phyloP scores from a whole-genome alignment of 2,113 vertebrate species.

The Siniperca chuatsi region DNA sequence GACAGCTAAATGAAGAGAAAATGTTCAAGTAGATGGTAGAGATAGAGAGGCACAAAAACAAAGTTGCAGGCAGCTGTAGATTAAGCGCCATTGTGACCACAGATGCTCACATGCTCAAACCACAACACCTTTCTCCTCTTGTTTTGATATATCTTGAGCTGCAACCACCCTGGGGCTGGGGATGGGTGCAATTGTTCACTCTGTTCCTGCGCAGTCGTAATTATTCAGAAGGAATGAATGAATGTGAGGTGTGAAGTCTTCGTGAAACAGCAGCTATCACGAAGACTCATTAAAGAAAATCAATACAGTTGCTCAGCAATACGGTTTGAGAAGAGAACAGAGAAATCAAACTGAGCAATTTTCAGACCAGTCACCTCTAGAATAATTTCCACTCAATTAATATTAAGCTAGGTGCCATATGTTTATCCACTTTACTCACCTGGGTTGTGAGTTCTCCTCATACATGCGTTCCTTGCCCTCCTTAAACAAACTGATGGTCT shows the following conservation, averaged over 20 bases:
- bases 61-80: slow-evolving; percentile 70
- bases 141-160: slow-evolving; percentile 53
- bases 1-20: slow-evolving; percentile 30
- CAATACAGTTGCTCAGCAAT: background rate
- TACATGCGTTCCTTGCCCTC: slow-evolving; percentile 99
- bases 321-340: background rate
- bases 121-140: slow-evolving; percentile 58
- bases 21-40: slow-evolving; percentile 45
- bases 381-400: background rate
- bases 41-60: slow-evolving; percentile 55
- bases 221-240: slow-evolving; percentile 42
- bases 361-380: background rate
- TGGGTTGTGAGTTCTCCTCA: slow-evolving; percentile 98
- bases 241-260: background rate
- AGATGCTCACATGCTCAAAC: slow-evolving; percentile 68
- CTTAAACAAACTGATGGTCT: slow-evolving; percentile 99
- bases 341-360: background rate
- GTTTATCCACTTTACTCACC: slow-evolving; percentile 76
- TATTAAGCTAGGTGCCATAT: too few species aligned
- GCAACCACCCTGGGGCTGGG: slow-evolving; percentile 28
- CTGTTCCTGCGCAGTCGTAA: background rate
- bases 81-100: slow-evolving; percentile 63
- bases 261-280: background rate
- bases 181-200: slow-evolving; percentile 32
- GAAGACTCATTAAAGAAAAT: slow-evolving; percentile 8